A percentile compares a stretch with the other conserved stretches of the same genome.
Evolutionary conservation across 2,888 invertebrate species (phyloP).

Genomic region (Conchocele bisecta): DNA sequence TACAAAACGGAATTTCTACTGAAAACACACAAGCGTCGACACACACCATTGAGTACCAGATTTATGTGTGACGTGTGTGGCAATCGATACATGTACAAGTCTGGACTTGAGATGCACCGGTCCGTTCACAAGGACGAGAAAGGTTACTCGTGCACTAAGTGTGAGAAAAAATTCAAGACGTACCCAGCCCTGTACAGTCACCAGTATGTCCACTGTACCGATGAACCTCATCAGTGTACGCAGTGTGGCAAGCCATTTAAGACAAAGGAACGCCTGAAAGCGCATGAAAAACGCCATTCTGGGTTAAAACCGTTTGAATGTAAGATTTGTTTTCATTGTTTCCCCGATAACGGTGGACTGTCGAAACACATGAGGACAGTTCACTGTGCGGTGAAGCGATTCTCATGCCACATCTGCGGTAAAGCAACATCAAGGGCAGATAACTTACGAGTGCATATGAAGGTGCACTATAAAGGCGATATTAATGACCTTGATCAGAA

Average conservation of each 20-base stretch:
- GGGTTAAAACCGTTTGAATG: conserved; percentile 72
- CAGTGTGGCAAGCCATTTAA: conserved; percentile 77
- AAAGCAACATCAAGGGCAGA: conserved; percentile 75
- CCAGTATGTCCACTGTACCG: conserved; percentile 72
- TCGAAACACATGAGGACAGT: conserved; percentile 78
- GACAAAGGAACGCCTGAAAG: conserved; percentile 74
- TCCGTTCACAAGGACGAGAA: conserved; percentile 72
- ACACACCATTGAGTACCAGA: conserved; percentile 66
- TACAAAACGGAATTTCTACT: conserved; percentile 74
- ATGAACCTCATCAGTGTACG: conserved; percentile 68
- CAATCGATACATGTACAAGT: conserved; percentile 74
- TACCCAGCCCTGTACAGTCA: conserved; percentile 78
- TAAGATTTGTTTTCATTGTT: conserved; percentile 70
- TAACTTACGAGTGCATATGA: conserved; percentile 77
- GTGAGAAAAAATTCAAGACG: conserved; percentile 78
- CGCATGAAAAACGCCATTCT: conserved; percentile 75
- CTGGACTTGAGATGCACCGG: conserved; percentile 75
- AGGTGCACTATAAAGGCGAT: conserved; percentile 66
- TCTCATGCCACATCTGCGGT: conserved; percentile 76
- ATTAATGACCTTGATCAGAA: too few species aligned
- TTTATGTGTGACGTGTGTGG: conserved; percentile 78
- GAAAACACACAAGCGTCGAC: conserved; percentile 67
- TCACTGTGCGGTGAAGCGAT: conserved; percentile 71
- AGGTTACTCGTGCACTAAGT: conserved; percentile 68
- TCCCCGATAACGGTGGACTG: conserved; percentile 79